phyloP scores from a whole-genome alignment of 2,113 vertebrate genomes.

The Morone chrysops region DNA sequence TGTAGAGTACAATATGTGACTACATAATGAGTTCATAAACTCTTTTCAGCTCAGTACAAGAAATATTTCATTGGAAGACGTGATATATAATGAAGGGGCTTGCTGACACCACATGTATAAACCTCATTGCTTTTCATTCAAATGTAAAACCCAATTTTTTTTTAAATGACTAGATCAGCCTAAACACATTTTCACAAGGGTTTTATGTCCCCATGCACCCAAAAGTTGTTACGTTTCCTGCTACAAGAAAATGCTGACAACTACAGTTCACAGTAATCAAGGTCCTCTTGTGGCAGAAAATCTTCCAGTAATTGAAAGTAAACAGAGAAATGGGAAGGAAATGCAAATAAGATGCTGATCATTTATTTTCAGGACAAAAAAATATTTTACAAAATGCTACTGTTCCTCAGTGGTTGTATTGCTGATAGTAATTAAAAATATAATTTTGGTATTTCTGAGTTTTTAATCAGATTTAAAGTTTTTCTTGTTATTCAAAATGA shows the following conservation, averaged over 20 bases:
- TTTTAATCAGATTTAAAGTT: background rate
- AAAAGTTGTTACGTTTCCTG: slow-evolving; percentile 13
- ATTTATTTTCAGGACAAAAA: slow-evolving; percentile 1
- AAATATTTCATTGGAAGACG: slow-evolving; percentile 18
- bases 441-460: background rate
- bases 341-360: slow-evolving; percentile 43
- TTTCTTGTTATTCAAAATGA: background rate
- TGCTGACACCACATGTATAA: slow-evolving; percentile 3
- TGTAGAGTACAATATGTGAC: slow-evolving; percentile 57
- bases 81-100: slow-evolving; percentile 4
- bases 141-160: background rate
- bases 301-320: slow-evolving; percentile 16
- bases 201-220: slow-evolving; percentile 13
- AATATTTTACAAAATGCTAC: background rate
- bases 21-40: slow-evolving; percentile 60
- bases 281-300: slow-evolving; percentile 24
- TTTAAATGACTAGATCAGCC: background rate
- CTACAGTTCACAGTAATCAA: slow-evolving; percentile 25
- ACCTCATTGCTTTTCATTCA: slow-evolving; percentile 5
- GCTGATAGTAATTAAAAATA: background rate
- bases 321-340: slow-evolving; percentile 10
- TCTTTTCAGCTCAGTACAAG: slow-evolving; percentile 27
- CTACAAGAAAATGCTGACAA: slow-evolving; percentile 39
- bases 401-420: background rate
- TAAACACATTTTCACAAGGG: slow-evolving; percentile 11